These are phyloP conservation scores for Drosophila quinaria DNA, from an alignment of 2,888 invertebrate genomes.

Conservation along the genomic window DNA sequence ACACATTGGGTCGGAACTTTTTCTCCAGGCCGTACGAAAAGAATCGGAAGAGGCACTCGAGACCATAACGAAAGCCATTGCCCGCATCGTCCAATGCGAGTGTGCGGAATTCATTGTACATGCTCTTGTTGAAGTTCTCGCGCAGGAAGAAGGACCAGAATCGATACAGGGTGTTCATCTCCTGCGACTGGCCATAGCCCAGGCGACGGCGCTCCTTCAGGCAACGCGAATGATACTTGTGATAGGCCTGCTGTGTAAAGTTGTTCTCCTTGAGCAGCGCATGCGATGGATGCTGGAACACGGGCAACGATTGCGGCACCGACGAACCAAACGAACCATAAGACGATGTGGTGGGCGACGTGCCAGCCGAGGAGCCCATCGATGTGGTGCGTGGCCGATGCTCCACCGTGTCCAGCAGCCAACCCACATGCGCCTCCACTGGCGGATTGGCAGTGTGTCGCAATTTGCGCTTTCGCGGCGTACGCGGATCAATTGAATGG, in stretches of 20 bases:
- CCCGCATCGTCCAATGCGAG: slow-evolving; percentile 97
- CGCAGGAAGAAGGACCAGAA: slow-evolving; percentile 99
- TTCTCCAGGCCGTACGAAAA: slow-evolving; percentile 99
- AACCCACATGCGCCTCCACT: slow-evolving; percentile 97
- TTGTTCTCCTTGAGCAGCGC: slow-evolving; percentile 97
- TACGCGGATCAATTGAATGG: slow-evolving; percentile 87
- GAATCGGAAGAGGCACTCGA: slow-evolving; percentile 97
- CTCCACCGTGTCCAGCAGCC: slow-evolving; percentile 97
- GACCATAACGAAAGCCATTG: slow-evolving; percentile 94
- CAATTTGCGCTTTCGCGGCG: slow-evolving; percentile 94
- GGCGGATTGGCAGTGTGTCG: slow-evolving; percentile 97
- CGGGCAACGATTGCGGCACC: slow-evolving; percentile 92
- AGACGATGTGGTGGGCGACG: slow-evolving; percentile 89
- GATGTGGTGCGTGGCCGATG: slow-evolving; percentile 93
- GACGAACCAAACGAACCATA: slow-evolving; percentile 89
- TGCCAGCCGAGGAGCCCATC: slow-evolving; percentile 93
- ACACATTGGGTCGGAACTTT: slow-evolving; percentile 97
- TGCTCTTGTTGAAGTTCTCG: slow-evolving; percentile 98
- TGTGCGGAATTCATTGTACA: slow-evolving; percentile 97
- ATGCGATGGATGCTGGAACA: slow-evolving; percentile 98
- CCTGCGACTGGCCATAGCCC: slow-evolving; percentile 97
- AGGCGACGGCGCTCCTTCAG: slow-evolving; percentile 95
- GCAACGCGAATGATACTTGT: slow-evolving; percentile 97
- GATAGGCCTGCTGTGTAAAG: slow-evolving; percentile 98
- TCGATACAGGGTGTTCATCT: slow-evolving; percentile 99